phyloP scores from a whole-genome alignment of 2,113 vertebrate species.

The Apodemus sylvaticus region DNA sequence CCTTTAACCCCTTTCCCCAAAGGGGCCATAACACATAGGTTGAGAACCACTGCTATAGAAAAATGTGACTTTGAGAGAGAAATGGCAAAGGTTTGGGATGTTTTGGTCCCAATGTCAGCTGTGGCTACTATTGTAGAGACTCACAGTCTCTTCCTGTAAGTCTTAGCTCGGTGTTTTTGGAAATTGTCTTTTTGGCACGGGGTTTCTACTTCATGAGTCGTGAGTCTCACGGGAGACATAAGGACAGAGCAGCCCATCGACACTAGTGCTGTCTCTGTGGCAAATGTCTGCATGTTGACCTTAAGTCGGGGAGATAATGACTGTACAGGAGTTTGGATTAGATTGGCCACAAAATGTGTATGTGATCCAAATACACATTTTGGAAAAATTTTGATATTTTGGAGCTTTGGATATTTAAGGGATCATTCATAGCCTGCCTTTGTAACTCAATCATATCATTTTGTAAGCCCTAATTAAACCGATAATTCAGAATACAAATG shows the following conservation, averaged over 20 bases:
- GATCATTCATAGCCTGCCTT: background rate
- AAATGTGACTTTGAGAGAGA: background rate
- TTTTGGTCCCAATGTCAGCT: background rate
- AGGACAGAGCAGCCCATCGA: background rate
- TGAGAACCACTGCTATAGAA: background rate
- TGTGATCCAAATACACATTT: constrained; percentile 42
- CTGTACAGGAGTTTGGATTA: background rate
- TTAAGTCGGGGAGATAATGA: background rate
- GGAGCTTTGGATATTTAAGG: constrained; percentile 20
- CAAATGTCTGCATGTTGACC: background rate
- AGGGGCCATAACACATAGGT: background rate
- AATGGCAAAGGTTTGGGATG: background rate
- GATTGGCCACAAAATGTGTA: background rate
- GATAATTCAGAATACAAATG: constrained; percentile 32
- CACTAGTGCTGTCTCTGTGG: background rate
- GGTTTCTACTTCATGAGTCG: background rate
- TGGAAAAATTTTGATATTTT: background rate
- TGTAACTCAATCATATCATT: background rate
- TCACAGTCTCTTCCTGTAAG: background rate
- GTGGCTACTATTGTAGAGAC: background rate
- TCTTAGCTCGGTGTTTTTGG: background rate
- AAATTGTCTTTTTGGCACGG: background rate
- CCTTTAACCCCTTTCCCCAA: background rate
- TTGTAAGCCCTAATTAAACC: constrained; percentile 8
- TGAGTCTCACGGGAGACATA: background rate